phyloP scores from a whole-genome alignment of 2,113 vertebrate species.

The Otis tarda region DNA sequence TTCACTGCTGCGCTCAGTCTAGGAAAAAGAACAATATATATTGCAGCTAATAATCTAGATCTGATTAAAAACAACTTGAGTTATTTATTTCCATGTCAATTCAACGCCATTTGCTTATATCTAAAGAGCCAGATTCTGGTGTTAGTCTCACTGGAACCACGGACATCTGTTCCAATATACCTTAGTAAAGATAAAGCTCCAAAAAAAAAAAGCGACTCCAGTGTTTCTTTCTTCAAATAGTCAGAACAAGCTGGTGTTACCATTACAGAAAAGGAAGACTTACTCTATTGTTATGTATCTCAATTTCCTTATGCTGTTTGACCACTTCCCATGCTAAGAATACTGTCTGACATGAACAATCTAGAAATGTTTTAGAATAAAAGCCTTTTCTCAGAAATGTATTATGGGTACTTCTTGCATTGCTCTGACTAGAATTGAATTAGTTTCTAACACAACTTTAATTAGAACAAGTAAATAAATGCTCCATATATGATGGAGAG shows the following conservation, averaged over 20 bases:
- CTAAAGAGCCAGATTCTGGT: not conserved
- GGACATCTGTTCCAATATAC: not conserved
- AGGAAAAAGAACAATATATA: not conserved
- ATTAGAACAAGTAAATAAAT: not conserved
- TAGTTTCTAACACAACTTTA: not conserved
- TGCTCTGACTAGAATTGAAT: not conserved
- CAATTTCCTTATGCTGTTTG: not conserved
- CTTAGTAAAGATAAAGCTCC: not conserved
- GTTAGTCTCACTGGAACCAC: not conserved
- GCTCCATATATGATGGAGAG: not conserved
- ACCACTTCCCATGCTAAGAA: not conserved
- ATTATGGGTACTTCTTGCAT: not conserved
- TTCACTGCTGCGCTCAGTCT: not conserved
- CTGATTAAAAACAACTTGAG: not conserved
- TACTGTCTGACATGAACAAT: not conserved
- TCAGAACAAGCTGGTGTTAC: not conserved
- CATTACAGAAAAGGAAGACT: not conserved
- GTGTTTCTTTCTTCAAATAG: not conserved
- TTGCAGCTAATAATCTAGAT: slow-evolving; percentile 3
- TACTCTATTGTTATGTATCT: not conserved
- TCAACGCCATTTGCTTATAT: not conserved
- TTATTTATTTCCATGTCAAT: not conserved
- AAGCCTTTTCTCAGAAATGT: not conserved
- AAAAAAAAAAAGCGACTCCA: not conserved
- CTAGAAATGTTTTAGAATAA: not conserved